Base-by-base conservation (phyloP, 2,888 invertebrate genomes). In the Lepidochrysops patricia region DNA sequence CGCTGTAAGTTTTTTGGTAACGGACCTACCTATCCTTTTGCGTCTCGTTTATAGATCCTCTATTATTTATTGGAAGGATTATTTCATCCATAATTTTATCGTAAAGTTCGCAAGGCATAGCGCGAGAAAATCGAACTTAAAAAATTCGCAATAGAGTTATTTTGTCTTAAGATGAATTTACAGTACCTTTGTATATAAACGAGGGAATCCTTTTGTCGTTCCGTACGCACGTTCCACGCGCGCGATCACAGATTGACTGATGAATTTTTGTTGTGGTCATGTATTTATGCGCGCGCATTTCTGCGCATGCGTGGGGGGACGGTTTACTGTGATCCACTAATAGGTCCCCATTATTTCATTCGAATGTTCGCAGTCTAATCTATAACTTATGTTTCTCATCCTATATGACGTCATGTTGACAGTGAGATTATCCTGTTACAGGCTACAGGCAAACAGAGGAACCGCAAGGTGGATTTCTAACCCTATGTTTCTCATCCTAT, bases 281-380 rank as follows among this genome's bases (percentile, higher is more conserved):
- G 79, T 74, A 82, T 88, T 75, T 87, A 87, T 86, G 84, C 84
- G 87, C 83, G 83, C 87, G 87, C 87, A 84, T 78, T 79, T 66
- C 66, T 78, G 79, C 84, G 83, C 77, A 50, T 82, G 83, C 83
- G 85, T 79, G 82, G 80, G 75, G 84, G 82, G 70, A 66, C 65
- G 60, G 58, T 35, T 62, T 63, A 66, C 65, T 61, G 60, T 63
- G 64, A 48, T 50, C 63, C 62, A 64, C 65, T 48, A 60, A 43
- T 35, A 58, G 62, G 57, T 66, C 49, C 58, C 60, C 49, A 32
- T 58, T 48, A 49, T 37, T 50, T 60, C 68, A 65, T 65, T 67
- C 61, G 67, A 48, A 48, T 61, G 62, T 48, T 61, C 57, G 49
- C 48, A 50, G 29, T 32, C n/a, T 57, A 58, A 48, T 29, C 27